Evolutionary conservation across 2,113 vertebrate species (phyloP).

Genomic region (Podarcis raffonei): DNA sequence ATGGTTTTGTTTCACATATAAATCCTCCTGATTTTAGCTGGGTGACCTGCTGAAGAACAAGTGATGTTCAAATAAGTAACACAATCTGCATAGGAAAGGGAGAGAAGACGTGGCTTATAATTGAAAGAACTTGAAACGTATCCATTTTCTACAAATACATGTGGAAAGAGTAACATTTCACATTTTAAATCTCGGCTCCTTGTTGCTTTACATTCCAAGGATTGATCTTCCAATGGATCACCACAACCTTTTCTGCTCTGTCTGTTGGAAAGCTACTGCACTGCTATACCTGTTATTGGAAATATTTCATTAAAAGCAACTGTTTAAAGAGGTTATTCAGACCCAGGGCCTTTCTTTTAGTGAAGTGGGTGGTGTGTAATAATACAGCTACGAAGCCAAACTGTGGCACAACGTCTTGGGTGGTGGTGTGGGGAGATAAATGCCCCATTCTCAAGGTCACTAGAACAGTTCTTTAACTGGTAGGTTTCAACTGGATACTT

Average conservation of each 20-base stretch:
- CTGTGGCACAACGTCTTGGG: fast-evolving
- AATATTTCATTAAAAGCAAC: conserved; percentile 30
- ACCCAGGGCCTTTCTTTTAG: conserved; percentile 11
- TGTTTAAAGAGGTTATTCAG: conserved; percentile 33
- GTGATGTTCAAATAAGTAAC: conserved; percentile 7
- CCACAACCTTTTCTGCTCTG: conserved; percentile 40
- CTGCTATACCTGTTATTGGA: conserved; percentile 43
- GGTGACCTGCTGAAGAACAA: conserved; percentile 48
- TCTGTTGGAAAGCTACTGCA: conserved; percentile 51
- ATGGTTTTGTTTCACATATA: conserved; percentile 7
- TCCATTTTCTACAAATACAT: conserved; percentile 61
- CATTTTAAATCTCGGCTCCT: conserved; percentile 49
- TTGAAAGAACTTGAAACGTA: conserved; percentile 57
- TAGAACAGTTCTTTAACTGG: background rate
- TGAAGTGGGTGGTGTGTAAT: conserved; percentile 48
- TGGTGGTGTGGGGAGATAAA: background rate
- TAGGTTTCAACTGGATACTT: background rate
- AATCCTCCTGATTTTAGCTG: background rate
- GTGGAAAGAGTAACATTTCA: conserved; percentile 66
- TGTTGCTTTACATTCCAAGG: conserved; percentile 48
- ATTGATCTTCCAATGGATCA: conserved; percentile 49
- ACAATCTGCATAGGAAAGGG: conserved; percentile 36
- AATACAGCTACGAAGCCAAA: fast-evolving
- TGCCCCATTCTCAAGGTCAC: background rate
- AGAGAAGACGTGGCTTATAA: conserved; percentile 48